phyloP scores from a whole-genome alignment of 2,888 invertebrate genomes.

The Fissipunctia ypsillon region DNA sequence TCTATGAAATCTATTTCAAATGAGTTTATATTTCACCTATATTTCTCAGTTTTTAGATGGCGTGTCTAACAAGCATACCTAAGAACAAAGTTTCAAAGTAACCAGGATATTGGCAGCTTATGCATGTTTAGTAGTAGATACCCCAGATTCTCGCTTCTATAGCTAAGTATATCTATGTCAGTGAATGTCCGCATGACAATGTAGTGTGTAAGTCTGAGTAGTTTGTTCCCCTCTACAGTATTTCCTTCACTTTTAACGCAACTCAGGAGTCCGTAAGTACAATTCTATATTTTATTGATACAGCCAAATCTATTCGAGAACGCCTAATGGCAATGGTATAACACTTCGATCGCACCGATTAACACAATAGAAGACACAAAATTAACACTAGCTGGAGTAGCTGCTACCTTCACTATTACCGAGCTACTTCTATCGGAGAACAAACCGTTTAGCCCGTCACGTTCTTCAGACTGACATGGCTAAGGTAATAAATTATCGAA shows the following conservation, averaged over 20 bases:
- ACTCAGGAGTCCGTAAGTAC: slow-evolving; percentile 77
- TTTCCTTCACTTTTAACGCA: slow-evolving; percentile 74
- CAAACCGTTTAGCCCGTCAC: neutral
- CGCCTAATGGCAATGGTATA: neutral
- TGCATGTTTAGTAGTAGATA: slow-evolving; percentile 73
- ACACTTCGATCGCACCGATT: slow-evolving; percentile 34
- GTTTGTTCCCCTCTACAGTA: slow-evolving; percentile 61
- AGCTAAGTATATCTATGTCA: slow-evolving; percentile 65
- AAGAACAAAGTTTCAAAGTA: slow-evolving; percentile 59
- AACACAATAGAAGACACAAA: slow-evolving; percentile 54
- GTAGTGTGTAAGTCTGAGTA: slow-evolving; percentile 67
- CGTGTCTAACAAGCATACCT: slow-evolving; percentile 65
- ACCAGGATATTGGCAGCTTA: slow-evolving; percentile 66
- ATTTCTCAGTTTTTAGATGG: slow-evolving; percentile 73
- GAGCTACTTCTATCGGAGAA: neutral
- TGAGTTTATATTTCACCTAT: slow-evolving; percentile 53
- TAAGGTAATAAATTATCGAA: neutral
- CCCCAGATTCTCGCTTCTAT: slow-evolving; percentile 67
- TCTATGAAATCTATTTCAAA: slow-evolving; percentile 42
- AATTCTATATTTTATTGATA: slow-evolving; percentile 54
- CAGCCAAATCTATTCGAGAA: slow-evolving; percentile 1
- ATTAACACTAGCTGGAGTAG: slow-evolving; percentile 30
- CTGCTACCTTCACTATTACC: slow-evolving; percentile 26
- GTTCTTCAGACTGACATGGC: neutral
- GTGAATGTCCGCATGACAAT: slow-evolving; percentile 60